These are phyloP conservation scores for Falco novaeseelandiae DNA, from an alignment of 2,797 vertebrate genomes.

Conservation along the genomic window DNA sequence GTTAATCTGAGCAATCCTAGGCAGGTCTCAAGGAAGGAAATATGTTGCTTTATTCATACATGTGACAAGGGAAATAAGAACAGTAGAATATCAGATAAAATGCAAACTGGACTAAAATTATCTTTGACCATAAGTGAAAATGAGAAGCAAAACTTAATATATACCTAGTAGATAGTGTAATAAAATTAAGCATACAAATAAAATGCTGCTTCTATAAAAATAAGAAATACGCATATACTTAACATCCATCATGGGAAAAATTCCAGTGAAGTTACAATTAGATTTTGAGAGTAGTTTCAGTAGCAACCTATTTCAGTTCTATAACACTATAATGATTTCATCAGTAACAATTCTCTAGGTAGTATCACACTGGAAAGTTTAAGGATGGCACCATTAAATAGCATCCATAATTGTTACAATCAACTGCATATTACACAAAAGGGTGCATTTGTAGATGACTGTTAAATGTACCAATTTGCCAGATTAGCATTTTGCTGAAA, in stretches of 20 bases:
- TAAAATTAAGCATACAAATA: slow-evolving; percentile 28
- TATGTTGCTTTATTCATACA: background rate
- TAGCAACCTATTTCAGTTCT: slow-evolving; percentile 48
- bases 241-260: slow-evolving; percentile 33
- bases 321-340: slow-evolving; percentile 42
- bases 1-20: background rate
- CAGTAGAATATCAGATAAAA: background rate
- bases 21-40: background rate
- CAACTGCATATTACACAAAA: slow-evolving; percentile 33
- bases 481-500: slow-evolving; percentile 52
- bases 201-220: slow-evolving; percentile 9
- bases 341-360: slow-evolving; percentile 37
- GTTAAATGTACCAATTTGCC: slow-evolving; percentile 19
- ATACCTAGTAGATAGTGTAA: background rate
- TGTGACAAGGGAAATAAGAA: background rate
- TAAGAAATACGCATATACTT: background rate
- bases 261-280: slow-evolving; percentile 23
- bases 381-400: slow-evolving; percentile 41
- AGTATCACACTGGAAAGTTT: slow-evolving; percentile 31
- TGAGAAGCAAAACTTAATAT: background rate
- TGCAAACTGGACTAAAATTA: background rate
- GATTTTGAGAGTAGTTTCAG: slow-evolving; percentile 43
- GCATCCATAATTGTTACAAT: slow-evolving; percentile 45
- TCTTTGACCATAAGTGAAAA: slow-evolving; percentile 4
- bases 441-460: slow-evolving; percentile 12